Conservation (phyloP, 2,797 vertebrate species). For the Notamacropus eugenii region DNA sequence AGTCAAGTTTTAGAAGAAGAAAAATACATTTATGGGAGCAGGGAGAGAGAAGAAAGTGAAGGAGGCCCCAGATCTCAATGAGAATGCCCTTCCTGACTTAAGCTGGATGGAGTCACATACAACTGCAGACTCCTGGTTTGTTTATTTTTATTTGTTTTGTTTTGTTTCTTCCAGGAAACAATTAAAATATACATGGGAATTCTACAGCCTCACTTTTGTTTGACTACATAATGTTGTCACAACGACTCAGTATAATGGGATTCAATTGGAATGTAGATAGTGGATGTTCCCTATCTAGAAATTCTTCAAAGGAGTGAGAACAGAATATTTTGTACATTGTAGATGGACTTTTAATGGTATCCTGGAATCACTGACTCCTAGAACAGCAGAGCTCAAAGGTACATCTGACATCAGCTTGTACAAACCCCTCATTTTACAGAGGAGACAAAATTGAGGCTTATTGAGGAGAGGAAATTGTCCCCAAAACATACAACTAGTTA, state of each 20-base stretch:
- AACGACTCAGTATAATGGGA: not conserved
- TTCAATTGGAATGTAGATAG: not conserved
- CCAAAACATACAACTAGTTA: not conserved
- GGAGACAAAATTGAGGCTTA: not conserved
- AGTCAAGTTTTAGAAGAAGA: constrained; percentile 24
- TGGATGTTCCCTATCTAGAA: not conserved
- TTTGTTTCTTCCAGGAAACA: constrained; percentile 41
- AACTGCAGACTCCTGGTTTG: constrained; percentile 11
- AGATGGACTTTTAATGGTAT: not conserved
- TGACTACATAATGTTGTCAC: constrained; percentile 5
- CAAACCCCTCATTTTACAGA: not conserved
- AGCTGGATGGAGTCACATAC: constrained; percentile 51
- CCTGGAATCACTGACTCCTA: not conserved
- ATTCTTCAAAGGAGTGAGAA: constrained; percentile 18
- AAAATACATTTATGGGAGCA: constrained; percentile 57
- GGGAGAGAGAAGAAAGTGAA: constrained; percentile 36
- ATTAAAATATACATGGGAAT: constrained; percentile 42
- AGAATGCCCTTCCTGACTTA: constrained; percentile 57
- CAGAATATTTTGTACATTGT: not conserved
- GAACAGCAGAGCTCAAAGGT: not conserved
- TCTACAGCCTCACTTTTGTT: not conserved
- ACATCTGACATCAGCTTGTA: not conserved
- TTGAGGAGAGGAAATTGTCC: not conserved
- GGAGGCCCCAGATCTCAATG: constrained; percentile 45
- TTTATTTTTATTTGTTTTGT: not conserved